Conservation (phyloP, 2,113 vertebrate species). For the Toxotes chatareus region DNA sequence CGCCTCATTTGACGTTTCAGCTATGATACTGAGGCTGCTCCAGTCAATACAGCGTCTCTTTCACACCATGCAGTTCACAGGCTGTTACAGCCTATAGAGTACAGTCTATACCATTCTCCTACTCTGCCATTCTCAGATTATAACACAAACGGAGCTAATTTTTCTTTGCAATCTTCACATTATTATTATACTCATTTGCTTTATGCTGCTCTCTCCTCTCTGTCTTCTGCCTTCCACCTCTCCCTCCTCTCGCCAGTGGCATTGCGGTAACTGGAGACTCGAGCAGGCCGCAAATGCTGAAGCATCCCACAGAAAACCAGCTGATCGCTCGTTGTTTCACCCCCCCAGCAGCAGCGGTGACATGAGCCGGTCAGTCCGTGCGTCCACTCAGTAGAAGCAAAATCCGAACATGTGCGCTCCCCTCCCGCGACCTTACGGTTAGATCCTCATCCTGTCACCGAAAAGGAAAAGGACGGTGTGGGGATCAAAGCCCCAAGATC, state of each 20-base stretch:
- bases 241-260: slow-evolving; percentile 67
- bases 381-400: slow-evolving; percentile 43
- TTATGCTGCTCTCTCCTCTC: slow-evolving; percentile 33
- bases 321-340: slow-evolving; percentile 49
- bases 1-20: slow-evolving; percentile 52
- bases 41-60: slow-evolving; percentile 37
- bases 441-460: slow-evolving; percentile 53
- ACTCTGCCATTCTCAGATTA: neutral
- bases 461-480: neutral
- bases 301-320: slow-evolving; percentile 63
- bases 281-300: slow-evolving; percentile 72
- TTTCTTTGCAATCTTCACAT: slow-evolving; percentile 14
- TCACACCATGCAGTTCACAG: slow-evolving; percentile 28
- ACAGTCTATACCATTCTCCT: slow-evolving; percentile 23
- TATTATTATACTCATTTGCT: slow-evolving; percentile 18
- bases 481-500: slow-evolving; percentile 31
- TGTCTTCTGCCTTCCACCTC: slow-evolving; percentile 55
- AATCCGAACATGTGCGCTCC: slow-evolving; percentile 51
- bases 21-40: slow-evolving; percentile 17
- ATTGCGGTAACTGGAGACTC: slow-evolving; percentile 81
- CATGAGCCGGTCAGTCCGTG: slow-evolving; percentile 41
- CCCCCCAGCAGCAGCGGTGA: slow-evolving; percentile 26
- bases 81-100: slow-evolving; percentile 6
- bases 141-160: neutral
- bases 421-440: slow-evolving; percentile 30